Conservation (phyloP, 2,888 invertebrate genomes). For the Heliconius sara region DNA sequence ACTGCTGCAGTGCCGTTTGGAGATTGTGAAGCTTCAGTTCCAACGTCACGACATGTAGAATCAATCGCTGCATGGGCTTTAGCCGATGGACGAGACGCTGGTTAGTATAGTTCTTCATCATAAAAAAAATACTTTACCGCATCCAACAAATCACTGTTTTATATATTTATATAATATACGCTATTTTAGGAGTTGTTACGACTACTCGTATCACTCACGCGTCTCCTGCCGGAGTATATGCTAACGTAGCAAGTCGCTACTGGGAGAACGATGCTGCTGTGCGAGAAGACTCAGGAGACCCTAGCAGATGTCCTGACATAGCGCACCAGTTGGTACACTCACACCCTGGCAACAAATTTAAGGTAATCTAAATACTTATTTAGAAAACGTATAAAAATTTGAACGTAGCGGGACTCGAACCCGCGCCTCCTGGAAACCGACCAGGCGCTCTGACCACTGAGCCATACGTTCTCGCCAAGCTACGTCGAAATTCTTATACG, state of each 20-base stretch:
- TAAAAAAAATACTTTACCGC: neutral
- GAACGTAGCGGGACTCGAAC: too few relatives aligned
- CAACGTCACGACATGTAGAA: conserved; percentile 81
- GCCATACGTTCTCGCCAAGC: too few relatives aligned
- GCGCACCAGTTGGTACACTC: conserved; percentile 87
- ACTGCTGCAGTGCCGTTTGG: conserved; percentile 82
- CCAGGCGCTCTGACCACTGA: too few relatives aligned
- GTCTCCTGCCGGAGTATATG: conserved; percentile 88
- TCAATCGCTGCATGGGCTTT: conserved; percentile 88
- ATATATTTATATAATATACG: neutral
- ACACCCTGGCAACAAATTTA: conserved; percentile 86
- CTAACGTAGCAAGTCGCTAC: conserved; percentile 85
- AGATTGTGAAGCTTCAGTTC: conserved; percentile 83
- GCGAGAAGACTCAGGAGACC: conserved; percentile 64
- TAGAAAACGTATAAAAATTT: too few relatives aligned
- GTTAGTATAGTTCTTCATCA: conserved; percentile 47
- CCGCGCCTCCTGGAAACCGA: too few relatives aligned
- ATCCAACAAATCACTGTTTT: neutral
- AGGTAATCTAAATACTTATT: conserved; percentile 81
- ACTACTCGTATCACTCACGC: conserved; percentile 91
- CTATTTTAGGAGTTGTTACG: conserved; percentile 85
- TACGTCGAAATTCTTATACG: too few relatives aligned
- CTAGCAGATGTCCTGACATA: conserved; percentile 86
- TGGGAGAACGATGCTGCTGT: conserved; percentile 88
- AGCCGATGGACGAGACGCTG: conserved; percentile 68